Evolutionary conservation across 1,140 invertebrate genomes (phyloP).

Genomic region (Trichomalopsis sarcophagae): DNA sequence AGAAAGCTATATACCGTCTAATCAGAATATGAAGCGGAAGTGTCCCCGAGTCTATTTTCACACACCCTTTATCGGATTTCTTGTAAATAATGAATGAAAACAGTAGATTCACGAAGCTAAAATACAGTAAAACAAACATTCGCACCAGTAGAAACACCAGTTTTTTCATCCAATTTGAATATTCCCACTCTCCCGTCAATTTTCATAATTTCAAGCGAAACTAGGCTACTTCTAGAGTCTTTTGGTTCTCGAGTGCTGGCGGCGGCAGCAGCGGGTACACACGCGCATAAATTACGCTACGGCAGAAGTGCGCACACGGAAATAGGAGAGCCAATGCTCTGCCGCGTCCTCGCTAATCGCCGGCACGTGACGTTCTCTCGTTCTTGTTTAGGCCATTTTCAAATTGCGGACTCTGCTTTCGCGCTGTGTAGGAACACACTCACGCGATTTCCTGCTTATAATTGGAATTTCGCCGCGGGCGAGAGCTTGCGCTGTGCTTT

Average conservation of each 20-base stretch:
- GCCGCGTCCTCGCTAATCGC: slow-evolving; percentile 47
- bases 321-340: slow-evolving; percentile 45
- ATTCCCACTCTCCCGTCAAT: not conserved
- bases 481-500: too few relatives aligned
- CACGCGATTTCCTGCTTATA: not conserved
- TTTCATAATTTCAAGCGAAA: not conserved
- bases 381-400: slow-evolving; percentile 54
- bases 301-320: slow-evolving; percentile 24
- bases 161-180: not conserved
- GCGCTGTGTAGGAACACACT: not conserved
- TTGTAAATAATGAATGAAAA: not conserved
- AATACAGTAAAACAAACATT: too few relatives aligned
- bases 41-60: slow-evolving; percentile 20
- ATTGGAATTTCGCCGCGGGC: not conserved
- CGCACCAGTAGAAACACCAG: too few relatives aligned
- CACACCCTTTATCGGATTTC: not conserved
- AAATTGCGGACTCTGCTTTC: not conserved
- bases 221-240: not conserved
- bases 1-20: not conserved
- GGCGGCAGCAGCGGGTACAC: not conserved
- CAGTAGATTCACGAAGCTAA: too few relatives aligned
- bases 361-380: slow-evolving; percentile 59
- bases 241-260: not conserved
- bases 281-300: slow-evolving; percentile 21
- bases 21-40: not conserved